A percentile compares a stretch with the other conserved stretches of the same genome.
These are phyloP conservation scores for Diadromus collaris DNA, from an alignment of 2,888 invertebrate species.

Conservation along the genomic window DNA sequence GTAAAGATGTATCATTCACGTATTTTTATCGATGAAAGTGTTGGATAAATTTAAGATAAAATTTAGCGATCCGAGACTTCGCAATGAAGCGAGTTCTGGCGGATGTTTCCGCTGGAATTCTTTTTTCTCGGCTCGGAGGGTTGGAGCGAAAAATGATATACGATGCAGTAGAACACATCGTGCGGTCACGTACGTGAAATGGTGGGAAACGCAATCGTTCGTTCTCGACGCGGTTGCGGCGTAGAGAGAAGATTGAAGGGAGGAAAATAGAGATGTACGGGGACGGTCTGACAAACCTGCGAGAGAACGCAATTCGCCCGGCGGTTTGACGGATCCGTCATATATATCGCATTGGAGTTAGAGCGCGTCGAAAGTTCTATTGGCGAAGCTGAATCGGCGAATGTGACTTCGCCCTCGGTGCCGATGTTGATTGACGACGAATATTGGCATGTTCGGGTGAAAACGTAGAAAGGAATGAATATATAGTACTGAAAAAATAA, in stretches of 20 bases:
- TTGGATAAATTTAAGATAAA: neutral
- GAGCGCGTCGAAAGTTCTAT: conserved; percentile 28
- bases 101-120: neutral
- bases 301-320: conserved; percentile 40
- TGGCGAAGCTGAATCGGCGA: conserved; percentile 10
- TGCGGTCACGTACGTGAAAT: conserved; percentile 25
- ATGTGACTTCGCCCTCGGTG: neutral
- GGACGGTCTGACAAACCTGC: conserved; percentile 23
- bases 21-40: neutral
- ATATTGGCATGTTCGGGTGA: conserved; percentile 19
- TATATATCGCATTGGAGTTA: conserved; percentile 14
- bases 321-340: conserved; percentile 23
- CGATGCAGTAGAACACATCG: conserved; percentile 22
- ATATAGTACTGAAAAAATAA: conserved; percentile 11
- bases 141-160: conserved; percentile 4
- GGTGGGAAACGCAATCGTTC: neutral
- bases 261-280: conserved; percentile 29
- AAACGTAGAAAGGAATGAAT: neutral
- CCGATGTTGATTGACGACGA: conserved; percentile 26
- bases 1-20: too few relatives aligned
- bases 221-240: conserved; percentile 16
- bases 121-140: neutral
- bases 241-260: conserved; percentile 34
- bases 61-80: neutral
- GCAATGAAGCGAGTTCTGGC: too few relatives aligned